Evolutionary conservation across 2,797 vertebrate species (phyloP), one percentile per base, ranked within the genome.

Genomic region (Cyclopterus lumpus): DNA sequence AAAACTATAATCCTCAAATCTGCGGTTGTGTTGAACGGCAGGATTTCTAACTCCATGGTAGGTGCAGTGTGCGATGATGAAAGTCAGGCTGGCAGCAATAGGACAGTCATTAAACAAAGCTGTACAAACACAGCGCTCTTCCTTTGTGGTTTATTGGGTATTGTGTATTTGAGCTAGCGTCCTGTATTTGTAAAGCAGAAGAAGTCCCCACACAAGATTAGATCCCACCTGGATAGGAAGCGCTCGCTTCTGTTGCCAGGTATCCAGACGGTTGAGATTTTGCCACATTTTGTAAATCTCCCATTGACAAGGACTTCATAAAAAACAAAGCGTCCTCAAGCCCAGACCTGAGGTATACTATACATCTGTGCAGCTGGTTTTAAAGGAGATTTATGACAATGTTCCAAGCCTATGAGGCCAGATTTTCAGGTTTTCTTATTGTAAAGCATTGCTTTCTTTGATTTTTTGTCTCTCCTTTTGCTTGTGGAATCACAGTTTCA

Each of bases 181-280:
- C 87, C 90, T 90, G 92, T 92, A 93, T 94, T 93, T 92, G 91
- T 93, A 90, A 90, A 90, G 85, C 91, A 93, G 80, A 82, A 87
- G 81, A 91, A 93, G 93, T 93, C 88, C 92, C 93, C 89, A 75
- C 90, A 88, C 86, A 94, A 93, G 93, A 94, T 94, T 90, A 91
- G 78, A 89, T 91, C 90, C 91, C 94, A 95, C 94, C 94, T 95
- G 94, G 85, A 86, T 83, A 90, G 92, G 93, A 93, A 93, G 87
- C 82, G 83, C 77, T 90, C 48, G 65, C 73, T 86, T 86, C 80
- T 86, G 86, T 84, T 93, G 92, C 88, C 89, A 94, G 91, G 88
- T 89, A 91, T 89, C 79, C 81, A 91, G 87, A 89, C 84, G 46
- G 79, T 86, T 84, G 85, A 90, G 80, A 88, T 75, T 79, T 75